phyloP scores from a whole-genome alignment of 2,797 vertebrate genomes.

The Protosalanx chinensis region DNA sequence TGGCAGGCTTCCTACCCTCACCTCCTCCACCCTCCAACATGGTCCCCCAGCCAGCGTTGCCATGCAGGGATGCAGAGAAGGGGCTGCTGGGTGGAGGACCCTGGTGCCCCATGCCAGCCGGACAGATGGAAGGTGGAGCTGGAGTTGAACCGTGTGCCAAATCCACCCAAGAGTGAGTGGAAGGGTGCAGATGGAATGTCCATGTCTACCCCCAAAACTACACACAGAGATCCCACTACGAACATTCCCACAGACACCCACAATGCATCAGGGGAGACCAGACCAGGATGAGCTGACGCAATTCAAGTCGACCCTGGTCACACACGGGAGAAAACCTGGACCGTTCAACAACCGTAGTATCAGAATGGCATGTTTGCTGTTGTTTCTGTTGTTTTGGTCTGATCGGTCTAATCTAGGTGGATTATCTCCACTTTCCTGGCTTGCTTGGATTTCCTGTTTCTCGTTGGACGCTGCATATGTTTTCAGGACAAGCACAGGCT shows the following conservation, averaged over 20 bases:
- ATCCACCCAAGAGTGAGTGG: not conserved
- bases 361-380: no score
- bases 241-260: no score
- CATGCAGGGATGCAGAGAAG: not conserved
- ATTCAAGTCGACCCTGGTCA: not conserved
- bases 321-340: not conserved
- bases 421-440: not conserved
- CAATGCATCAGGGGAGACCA: no score
- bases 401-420: not conserved
- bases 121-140: slow-evolving; percentile 4
- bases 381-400: not conserved
- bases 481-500: not conserved
- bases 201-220: not conserved
- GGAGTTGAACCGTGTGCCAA: not conserved
- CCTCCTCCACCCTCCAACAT: not conserved
- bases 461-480: not conserved
- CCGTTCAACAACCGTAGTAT: no score
- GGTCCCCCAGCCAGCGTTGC: no score
- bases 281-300: no score
- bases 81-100: not conserved
- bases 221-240: not conserved
- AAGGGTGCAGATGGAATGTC: not conserved
- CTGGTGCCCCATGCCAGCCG: not conserved
- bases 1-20: not conserved
- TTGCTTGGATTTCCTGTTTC: not conserved